These are phyloP conservation scores for Ricordea florida DNA, from an alignment of 92 coral and sea anemone species.

Conservation along the genomic window DNA sequence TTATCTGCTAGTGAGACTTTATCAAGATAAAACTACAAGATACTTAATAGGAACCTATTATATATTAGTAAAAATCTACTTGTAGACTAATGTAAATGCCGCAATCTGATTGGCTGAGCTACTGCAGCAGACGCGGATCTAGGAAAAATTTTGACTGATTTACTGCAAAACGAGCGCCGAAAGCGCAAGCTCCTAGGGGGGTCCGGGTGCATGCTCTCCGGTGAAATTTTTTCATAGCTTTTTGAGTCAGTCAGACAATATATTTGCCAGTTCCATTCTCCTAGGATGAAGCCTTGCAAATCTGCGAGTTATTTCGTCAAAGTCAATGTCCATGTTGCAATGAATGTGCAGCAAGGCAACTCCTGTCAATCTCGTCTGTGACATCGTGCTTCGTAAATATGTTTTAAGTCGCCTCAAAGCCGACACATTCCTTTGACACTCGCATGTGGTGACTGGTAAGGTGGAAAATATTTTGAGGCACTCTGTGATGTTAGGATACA, in stretches of 20 bases:
- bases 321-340: conserved; percentile 31
- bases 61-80: no score
- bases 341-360: conserved; percentile 28
- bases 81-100: no score
- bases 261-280: conserved; percentile 35
- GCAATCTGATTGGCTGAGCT: no score
- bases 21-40: no score
- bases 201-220: not conserved
- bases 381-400: conserved; percentile 6
- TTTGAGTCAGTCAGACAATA: conserved; percentile 16
- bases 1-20: no score
- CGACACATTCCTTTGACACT: conserved; percentile 26
- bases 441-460: conserved; percentile 27
- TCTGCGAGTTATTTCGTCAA: conserved; percentile 28
- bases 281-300: conserved; percentile 39
- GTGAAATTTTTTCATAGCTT: not conserved
- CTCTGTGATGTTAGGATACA: conserved; percentile 40
- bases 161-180: no score
- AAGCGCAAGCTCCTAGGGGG: no score
- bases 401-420: conserved; percentile 34
- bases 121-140: no score
- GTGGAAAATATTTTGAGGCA: conserved; percentile 42
- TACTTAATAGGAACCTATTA: no score
- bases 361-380: conserved; percentile 1
- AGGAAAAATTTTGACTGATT: no score